Base-by-base conservation (phyloP, 1,140 invertebrate species). In the Brachionus sp. region DNA sequence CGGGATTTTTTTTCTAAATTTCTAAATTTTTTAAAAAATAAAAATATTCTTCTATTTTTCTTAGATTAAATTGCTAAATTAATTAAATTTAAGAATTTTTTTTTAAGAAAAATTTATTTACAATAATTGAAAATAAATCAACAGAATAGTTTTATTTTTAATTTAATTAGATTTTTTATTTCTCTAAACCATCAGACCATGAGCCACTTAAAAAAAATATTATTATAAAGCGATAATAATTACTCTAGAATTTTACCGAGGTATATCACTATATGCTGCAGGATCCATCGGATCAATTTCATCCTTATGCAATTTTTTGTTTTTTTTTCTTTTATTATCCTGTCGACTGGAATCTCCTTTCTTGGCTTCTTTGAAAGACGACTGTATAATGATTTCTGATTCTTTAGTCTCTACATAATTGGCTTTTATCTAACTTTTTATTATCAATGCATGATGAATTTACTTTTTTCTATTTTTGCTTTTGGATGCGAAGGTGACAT, bases 401-500 rank as follows among this genome's bases (percentile, higher is more conserved):
- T 13, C 4, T 19, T 82, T 82, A 12, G 7, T 16, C 37, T 66
- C 62, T 66, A 13, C 10, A 7, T 78, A 4, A 16, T 16, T 23
- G 0, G 12, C 29, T 53, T 57, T 25, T 62, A 64, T 16, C 35
- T 33, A 77, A 10, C 46, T 7, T 3, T 16, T 25, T 29, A 23
- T 23, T 25, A 42, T 80, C 39, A 6, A 13, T 82, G 39, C 57
- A 44, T 68, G 10, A 37, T n/a, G 23, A 7, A 50, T 42, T 39
- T 29, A 29, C 29, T 29, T 29, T 29, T 29, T 66, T 82, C 57
- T 12, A 82, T 42, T 82, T 68, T 82, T n/a, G 80, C 57, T 70
- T 66, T 66, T n/a, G 95, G 96, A 90, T 98, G 96, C 29, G 90
- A 90, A 13, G 97, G 96, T 44, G 96, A 94, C 66, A 97, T 87